Base-by-base conservation (phyloP, 2,113 vertebrate species). In the Seriola rivoliana region DNA sequence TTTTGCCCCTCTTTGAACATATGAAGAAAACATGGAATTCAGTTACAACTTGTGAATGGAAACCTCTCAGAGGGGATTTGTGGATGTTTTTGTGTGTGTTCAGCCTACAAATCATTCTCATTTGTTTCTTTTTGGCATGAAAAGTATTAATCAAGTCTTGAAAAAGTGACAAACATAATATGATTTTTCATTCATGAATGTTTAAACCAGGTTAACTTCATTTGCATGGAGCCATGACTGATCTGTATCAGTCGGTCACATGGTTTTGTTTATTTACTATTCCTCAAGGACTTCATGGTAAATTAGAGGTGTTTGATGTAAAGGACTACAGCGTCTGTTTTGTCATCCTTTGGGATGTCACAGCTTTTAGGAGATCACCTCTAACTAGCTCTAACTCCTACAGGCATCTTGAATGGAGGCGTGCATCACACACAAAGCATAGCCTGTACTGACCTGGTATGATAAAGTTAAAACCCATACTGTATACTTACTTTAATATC, bases 1-100 rank as follows among this genome's bases (percentile, higher is more conserved):
- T 94, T 93, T 87, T 91, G 81, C 85, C 92, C 87, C 84, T 84
- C 93, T 92, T 93, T 92, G 91, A 91, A 94, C 93, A 90, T 85
- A 82, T 67, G 80, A 91, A 89, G 88, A 93, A 94, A 93, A 93
- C 93, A 92, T 90, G 78, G 78, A 89, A 90, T 90, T 86, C 71
- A 63, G 81, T 91, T 89, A 78, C 74, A 63, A 92, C 88, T 90
- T 92, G 88, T 91, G 89, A 91, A 89, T 91, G 86, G 86, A 77
- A 82, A 82, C 84, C 66, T 52, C 87, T 80, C 89, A 66, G 65
- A 70, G 85, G 85, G 84, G 73, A 88, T 81, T 81, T 90, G 83
- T 73, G 71, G 36, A 40, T 78, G 44, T 88, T 85, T 84, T 64
- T 79, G 44, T 70, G 59, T 83, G 82, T 80, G 75, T 84, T 71